Evolutionary conservation across 2,888 invertebrate genomes (phyloP), one percentile per base, ranked within the genome.

Genomic region (Poecilobothrus nobilitatus): DNA sequence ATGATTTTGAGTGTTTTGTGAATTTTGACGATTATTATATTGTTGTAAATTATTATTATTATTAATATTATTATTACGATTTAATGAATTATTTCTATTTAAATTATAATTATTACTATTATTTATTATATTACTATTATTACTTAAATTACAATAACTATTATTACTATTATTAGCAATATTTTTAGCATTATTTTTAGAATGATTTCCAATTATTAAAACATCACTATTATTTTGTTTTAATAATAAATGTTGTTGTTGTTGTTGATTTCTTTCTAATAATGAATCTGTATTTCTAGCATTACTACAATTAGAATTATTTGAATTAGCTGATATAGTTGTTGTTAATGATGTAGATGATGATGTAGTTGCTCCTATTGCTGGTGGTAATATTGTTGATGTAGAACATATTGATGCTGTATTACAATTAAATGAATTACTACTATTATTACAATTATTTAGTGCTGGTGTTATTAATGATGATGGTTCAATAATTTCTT

Each of bases 111-210:
- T 73, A 69, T 64, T 71, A 70, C 64, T 70, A 70, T 68, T 75
- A 73, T 69, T 70, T 68, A 66, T 72, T 69, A 66, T 72, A 73
- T 73, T 75, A 65, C 73, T 75, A 73, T 72, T 74, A 74, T 71
- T 76, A 72, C 75, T 76, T 69, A 74, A 74, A 75, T 74, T 77
- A 66, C 73, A 73, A 70, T 71, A 74, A 66, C 68, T 70, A 67
- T 70, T 68, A 33, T 66, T 68, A 71, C 69, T 65, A 65, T 67
- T 68, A 69, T 70, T 65, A 68, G 67, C 71, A 63, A 65, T 67
- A 69, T 68, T 71, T 65, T 68, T 63, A 63, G 65, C 68, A 69
- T 68, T 71, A 65, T 67, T 63, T 69, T 62, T 65, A 65, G 68
- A 62, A 68, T 64, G 69, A 68, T 64, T 69, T 71, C 22, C 68